These are phyloP conservation scores for Cephalotes varians DNA, from an alignment of 2,888 invertebrate species.

Conservation along the genomic window DNA sequence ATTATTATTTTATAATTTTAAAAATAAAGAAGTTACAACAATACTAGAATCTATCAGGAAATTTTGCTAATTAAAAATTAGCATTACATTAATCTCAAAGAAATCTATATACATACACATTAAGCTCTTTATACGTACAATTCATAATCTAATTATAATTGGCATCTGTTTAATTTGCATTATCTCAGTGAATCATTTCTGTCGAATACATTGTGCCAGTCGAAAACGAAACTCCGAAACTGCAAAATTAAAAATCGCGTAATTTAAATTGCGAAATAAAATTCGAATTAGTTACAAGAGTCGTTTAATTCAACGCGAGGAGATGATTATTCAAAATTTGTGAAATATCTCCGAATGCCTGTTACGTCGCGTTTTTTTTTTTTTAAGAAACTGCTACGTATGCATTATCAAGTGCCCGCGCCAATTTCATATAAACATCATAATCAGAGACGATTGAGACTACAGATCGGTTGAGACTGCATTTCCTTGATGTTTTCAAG, in stretches of 20 bases:
- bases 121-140: neutral
- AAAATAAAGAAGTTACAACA: neutral
- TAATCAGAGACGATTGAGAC: neutral
- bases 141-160: neutral
- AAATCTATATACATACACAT: neutral
- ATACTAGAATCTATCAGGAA: too few species aligned
- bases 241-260: neutral
- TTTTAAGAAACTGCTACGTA: slow-evolving; percentile 2
- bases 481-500: neutral
- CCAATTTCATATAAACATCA: slow-evolving; percentile 5
- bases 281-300: neutral
- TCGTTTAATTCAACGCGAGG: neutral
- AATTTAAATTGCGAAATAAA: neutral
- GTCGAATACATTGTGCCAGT: neutral
- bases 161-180: neutral
- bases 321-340: neutral
- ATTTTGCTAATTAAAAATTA: too few species aligned
- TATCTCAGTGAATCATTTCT: neutral
- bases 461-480: neutral
- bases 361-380: neutral
- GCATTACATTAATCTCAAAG: neutral
- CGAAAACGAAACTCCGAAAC: neutral
- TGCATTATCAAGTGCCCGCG: neutral
- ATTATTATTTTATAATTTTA: neutral
- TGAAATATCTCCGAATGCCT: neutral